Evolutionary conservation across 2,113 vertebrate genomes (phyloP).

Genomic region (Asarcornis scutulata): DNA sequence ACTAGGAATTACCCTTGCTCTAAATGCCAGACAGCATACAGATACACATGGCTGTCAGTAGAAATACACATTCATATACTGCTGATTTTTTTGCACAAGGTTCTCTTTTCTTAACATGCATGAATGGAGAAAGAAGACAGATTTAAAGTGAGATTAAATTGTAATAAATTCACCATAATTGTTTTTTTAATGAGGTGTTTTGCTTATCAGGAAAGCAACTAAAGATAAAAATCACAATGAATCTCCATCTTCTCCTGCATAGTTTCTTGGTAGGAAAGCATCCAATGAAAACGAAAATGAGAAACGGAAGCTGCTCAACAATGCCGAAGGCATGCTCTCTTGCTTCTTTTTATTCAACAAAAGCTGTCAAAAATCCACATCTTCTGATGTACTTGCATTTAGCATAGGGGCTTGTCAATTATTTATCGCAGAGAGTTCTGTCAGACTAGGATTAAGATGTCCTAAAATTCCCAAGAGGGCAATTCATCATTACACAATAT

Average conservation of each 20-base stretch:
- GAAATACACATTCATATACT: not conserved
- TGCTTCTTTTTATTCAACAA: constrained; percentile 41
- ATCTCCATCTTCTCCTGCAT: not conserved
- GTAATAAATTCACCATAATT: constrained; percentile 8
- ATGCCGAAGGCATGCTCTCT: not conserved
- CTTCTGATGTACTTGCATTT: constrained; percentile 68
- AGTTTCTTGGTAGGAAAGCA: not conserved
- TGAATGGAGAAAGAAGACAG: constrained; percentile 2
- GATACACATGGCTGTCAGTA: not conserved
- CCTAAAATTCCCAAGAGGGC: constrained; percentile 71
- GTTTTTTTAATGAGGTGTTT: constrained; percentile 5
- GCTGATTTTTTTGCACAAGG: not conserved
- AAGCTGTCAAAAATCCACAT: constrained; percentile 75
- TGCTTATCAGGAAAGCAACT: constrained; percentile 13
- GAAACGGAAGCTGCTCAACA: constrained; percentile 4
- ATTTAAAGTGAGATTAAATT: constrained; percentile 15
- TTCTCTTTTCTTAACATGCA: not conserved
- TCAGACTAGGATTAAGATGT: constrained; percentile 80
- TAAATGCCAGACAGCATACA: not conserved
- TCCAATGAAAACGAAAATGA: constrained; percentile 46
- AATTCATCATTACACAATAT: constrained; percentile 79
- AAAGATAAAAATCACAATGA: constrained; percentile 21
- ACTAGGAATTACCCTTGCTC: not conserved
- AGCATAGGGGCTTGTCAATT: constrained; percentile 64
- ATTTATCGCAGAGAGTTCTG: constrained; percentile 75